Percentiles rank a stretch among this genome's conserved stretches.
phyloP scores from a whole-genome alignment of 1,140 invertebrate genomes.

The Drosophila littoralis region DNA sequence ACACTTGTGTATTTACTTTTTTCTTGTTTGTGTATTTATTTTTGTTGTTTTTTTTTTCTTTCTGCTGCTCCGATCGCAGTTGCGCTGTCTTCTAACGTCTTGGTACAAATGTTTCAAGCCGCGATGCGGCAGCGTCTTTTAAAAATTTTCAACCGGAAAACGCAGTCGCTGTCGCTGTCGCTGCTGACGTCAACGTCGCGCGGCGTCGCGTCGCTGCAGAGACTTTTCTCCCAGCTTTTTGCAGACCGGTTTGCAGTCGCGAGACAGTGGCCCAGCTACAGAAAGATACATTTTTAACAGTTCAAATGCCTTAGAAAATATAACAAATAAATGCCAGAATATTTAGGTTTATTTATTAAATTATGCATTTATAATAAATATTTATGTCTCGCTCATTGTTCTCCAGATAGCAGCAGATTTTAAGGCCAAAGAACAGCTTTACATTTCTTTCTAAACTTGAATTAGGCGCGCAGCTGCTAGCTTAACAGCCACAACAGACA shows the following conservation, averaged over 20 bases:
- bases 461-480: conserved; percentile 7
- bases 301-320: conserved; percentile 7
- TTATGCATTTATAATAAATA: conserved; percentile 10
- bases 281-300: conserved; percentile 33
- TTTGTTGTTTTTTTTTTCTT: conserved; percentile 15
- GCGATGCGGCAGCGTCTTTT: conserved; percentile 83
- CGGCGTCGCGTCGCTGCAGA: conserved; percentile 3
- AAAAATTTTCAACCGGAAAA: conserved; percentile 82
- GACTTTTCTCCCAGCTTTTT: conserved; percentile 22
- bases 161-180: conserved; percentile 17
- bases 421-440: neutral
- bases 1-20: conserved; percentile 24
- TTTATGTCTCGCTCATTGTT: neutral
- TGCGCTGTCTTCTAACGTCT: conserved; percentile 79
- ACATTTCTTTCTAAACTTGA: neutral
- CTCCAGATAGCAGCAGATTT: too few relatives aligned
- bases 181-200: conserved; percentile 5
- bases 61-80: conserved; percentile 51
- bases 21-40: conserved; percentile 30
- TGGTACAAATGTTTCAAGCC: conserved; percentile 82
- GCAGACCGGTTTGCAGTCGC: conserved; percentile 46
- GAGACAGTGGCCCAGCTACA: neutral
- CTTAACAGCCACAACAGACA: neutral
- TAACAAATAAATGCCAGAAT: neutral
- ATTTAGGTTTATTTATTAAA: neutral